Evolutionary conservation across 2,113 vertebrate genomes (phyloP), one percentile per base, ranked within the genome.

Genomic region (Oenanthe oenanthe): DNA sequence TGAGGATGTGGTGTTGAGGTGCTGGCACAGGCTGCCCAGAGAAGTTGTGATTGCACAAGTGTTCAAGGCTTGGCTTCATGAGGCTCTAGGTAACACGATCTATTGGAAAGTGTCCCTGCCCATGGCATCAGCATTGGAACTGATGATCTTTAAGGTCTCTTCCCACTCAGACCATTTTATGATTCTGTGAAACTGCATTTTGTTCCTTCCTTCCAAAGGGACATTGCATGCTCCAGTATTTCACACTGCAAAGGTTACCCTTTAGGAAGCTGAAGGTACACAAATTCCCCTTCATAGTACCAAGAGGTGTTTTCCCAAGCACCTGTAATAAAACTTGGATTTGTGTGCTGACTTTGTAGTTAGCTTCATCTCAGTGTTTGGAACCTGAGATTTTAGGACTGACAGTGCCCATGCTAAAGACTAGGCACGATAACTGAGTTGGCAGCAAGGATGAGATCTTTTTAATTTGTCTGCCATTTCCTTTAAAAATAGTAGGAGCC

Each of bases 381-480:
- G 25, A 96, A 91, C 47, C 22, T 79, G 57, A 80, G 40, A 88
- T 88, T 92, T 91, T 89, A 80, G 75, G 25, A 40, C 21, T 40
- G 65, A 50, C 1, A 15, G 4, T 88, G 67, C 16, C 68, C 4
- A 9, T 47, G 19, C 31, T 81, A 31, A 87, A 86, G 12, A 19
- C 4, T 22, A 13, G 19, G n/a, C 25, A 73, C 7, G 5, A 26
- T 62, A 9, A 66, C 31, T 13, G 10, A 13, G 13, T 45, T 71
- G 57, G 32, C 53, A 85, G 70, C 32, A 67, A 60, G 32, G 62
- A 51, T 66, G 57, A 54, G 20, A 54, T 71, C 38, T 67, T 78
- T 76, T 18, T 70, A 50, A 3, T 78, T 76, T 68, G 14, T 43
- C 16, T 92, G 34, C 29, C 3, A 2, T 89, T 90, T 85, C 28